These are phyloP conservation scores for Acleris emargana DNA, from an alignment of 2,888 invertebrate species.

Conservation along the genomic window DNA sequence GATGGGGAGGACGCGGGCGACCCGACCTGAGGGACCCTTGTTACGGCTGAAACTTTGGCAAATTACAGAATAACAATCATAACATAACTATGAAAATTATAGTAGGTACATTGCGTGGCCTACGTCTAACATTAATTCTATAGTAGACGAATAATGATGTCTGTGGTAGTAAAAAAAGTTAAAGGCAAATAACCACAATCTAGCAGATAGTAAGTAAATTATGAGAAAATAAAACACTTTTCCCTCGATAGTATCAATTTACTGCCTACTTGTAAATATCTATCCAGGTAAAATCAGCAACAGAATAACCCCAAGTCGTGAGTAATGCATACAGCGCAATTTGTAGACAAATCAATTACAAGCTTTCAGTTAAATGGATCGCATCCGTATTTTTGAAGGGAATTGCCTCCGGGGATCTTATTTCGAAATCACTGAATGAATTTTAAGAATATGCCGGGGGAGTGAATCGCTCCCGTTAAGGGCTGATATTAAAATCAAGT, in stretches of 20 bases:
- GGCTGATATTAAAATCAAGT: constrained; percentile 16
- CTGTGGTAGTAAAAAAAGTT: no score
- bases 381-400: background rate
- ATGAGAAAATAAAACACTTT: no score
- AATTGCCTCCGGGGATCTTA: background rate
- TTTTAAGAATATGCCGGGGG: constrained; percentile 1
- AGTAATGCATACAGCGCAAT: background rate
- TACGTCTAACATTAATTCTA: no score
- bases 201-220: no score
- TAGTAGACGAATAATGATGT: no score
- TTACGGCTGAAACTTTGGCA: background rate
- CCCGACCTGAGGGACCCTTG: constrained; percentile 17
- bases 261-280: no score
- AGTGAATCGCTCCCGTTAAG: constrained; percentile 10
- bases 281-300: background rate
- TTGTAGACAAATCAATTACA: constrained; percentile 9
- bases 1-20: constrained; percentile 55
- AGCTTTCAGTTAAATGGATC: constrained; percentile 13
- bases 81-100: background rate
- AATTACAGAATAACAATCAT: constrained; percentile 20
- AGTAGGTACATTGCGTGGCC: no score
- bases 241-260: no score
- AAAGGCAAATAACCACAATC: no score
- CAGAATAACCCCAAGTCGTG: background rate
- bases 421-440: constrained; percentile 7